Percentiles rank a stretch among this genome's conserved stretches.
These are phyloP conservation scores for Dipodomys spectabilis DNA, from an alignment of 2,113 vertebrate species.

Conservation along the genomic window DNA sequence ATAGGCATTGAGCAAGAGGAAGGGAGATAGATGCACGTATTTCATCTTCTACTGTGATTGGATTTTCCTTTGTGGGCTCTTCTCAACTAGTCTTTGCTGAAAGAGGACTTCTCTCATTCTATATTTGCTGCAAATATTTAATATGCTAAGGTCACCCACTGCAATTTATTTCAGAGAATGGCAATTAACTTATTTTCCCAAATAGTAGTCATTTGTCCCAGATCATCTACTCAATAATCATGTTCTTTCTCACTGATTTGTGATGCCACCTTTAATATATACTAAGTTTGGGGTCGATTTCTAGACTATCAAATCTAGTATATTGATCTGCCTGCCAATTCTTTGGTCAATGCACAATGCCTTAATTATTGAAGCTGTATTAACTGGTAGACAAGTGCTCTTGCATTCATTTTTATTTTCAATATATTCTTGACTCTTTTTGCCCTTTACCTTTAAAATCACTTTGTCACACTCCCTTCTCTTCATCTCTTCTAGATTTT, in stretches of 20 bases:
- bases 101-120: not conserved
- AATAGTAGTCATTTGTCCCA: not conserved
- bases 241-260: constrained; percentile 39
- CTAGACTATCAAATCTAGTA: constrained; percentile 33
- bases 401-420: constrained; percentile 56
- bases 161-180: constrained; percentile 45
- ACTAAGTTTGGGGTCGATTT: constrained; percentile 37
- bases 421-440: constrained; percentile 44
- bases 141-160: not conserved
- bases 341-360: not conserved
- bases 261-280: constrained; percentile 43
- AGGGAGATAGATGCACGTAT: not conserved
- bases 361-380: constrained; percentile 65
- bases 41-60: not conserved
- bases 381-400: not conserved
- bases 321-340: constrained; percentile 49
- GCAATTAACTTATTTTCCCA: constrained; percentile 38
- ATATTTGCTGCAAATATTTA: constrained; percentile 33
- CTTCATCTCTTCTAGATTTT: constrained; percentile 39
- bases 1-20: not conserved
- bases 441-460: constrained; percentile 47
- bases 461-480: not conserved
- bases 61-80: constrained; percentile 5
- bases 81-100: constrained; percentile 4
- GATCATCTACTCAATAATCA: constrained; percentile 37